A percentile compares a stretch with the other conserved stretches of the same genome.
phyloP scores from a whole-genome alignment of 2,888 invertebrate genomes.

The Tuta absoluta region DNA sequence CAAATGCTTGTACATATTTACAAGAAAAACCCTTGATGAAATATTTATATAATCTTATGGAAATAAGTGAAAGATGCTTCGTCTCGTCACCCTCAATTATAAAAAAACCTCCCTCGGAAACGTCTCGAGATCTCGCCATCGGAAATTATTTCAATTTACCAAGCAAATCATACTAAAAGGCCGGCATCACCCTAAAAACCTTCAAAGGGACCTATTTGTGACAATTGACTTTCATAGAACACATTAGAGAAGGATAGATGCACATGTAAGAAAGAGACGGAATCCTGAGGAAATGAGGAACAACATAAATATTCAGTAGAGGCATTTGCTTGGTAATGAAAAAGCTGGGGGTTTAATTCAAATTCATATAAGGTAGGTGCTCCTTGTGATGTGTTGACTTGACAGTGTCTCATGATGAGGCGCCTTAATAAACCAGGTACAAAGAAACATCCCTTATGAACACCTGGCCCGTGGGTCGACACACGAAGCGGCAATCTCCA shows the following conservation, averaged over 20 bases:
- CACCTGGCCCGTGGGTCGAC: neutral
- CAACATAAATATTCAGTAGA: conserved; percentile 62
- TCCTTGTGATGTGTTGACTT: conserved; percentile 42
- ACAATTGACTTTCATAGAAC: conserved; percentile 47
- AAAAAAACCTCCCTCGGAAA: conserved; percentile 4
- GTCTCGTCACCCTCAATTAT: neutral
- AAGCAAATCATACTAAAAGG: conserved; percentile 25
- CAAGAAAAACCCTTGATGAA: no score
- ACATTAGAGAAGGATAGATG: conserved; percentile 23
- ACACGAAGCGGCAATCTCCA: no score
- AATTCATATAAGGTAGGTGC: conserved; percentile 48
- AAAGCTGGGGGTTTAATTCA: conserved; percentile 57
- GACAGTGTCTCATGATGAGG: conserved; percentile 25
- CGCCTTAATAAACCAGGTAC: conserved; percentile 21
- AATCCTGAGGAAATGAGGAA: conserved; percentile 49
- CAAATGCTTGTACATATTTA: no score
- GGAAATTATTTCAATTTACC: conserved; percentile 23
- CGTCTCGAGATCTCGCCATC: conserved; percentile 10
- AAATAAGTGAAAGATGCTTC: neutral
- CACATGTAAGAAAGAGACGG: conserved; percentile 29
- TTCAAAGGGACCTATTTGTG: conserved; percentile 41
- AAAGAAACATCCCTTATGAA: conserved; percentile 6
- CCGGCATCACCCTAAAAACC: conserved; percentile 17
- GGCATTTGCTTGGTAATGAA: conserved; percentile 58
- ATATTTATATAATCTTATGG: no score